A percentile compares a stretch with the other conserved stretches of the same genome.
Evolutionary conservation across 2,888 invertebrate species (phyloP).

Genomic region (Norana najaformis): DNA sequence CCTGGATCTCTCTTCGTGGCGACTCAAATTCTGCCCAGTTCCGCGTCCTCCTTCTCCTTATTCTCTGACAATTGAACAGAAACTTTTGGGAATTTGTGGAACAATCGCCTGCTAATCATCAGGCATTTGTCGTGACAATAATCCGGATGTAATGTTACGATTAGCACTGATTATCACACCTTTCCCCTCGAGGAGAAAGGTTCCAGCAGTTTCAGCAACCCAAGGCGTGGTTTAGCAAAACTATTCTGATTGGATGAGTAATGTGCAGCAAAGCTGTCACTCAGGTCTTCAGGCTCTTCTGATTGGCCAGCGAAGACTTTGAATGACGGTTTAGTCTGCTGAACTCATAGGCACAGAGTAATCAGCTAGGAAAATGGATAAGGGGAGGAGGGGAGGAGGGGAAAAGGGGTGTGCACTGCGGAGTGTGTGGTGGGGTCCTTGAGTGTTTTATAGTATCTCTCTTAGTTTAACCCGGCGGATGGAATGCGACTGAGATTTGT

Average conservation of each 20-base stretch:
- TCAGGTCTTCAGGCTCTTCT: background rate
- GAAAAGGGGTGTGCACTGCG: background rate
- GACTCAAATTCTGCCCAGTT: background rate
- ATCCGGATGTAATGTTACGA: background rate
- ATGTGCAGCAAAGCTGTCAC: background rate
- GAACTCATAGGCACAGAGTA: background rate
- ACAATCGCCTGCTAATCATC: background rate
- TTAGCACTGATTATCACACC: slow-evolving; percentile 1
- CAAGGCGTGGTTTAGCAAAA: background rate
- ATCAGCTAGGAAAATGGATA: too few species aligned
- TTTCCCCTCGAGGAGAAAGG: background rate
- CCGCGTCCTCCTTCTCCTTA: background rate
- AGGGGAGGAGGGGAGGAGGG: background rate
- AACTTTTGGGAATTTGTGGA: background rate
- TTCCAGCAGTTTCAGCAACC: background rate
- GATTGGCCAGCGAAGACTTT: background rate
- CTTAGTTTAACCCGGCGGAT: slow-evolving; percentile 6
- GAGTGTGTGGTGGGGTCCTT: background rate
- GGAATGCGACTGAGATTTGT: slow-evolving; percentile 13
- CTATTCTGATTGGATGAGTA: background rate
- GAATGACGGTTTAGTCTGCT: background rate
- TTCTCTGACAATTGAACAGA: background rate
- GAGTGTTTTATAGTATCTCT: background rate
- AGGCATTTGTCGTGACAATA: background rate
- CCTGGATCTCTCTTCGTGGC: background rate